Evolutionary conservation across 2,113 vertebrate genomes (phyloP), one percentile per base, ranked within the genome.

Genomic region (Prionailurus viverrinus): DNA sequence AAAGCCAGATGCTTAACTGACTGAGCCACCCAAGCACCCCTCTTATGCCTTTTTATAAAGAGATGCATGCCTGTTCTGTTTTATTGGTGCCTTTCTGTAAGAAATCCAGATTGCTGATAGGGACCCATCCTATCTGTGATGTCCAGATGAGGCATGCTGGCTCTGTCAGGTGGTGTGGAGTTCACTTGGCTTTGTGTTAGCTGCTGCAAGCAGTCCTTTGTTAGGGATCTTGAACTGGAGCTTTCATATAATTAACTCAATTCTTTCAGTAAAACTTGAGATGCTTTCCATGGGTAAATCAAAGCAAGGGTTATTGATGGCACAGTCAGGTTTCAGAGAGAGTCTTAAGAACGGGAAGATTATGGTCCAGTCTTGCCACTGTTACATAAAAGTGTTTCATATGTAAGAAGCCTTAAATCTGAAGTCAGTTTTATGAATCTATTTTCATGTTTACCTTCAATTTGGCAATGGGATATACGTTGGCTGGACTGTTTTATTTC

Each of bases 401-500:
- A n/a, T 55, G 63, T 79, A 71, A 88, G 66, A 85, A 88, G 36
- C 51, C 27, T 85, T 80, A 36, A 79, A 31, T 76, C 39, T 96
- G 94, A 90, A 74, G 94, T 91, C 29, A 78, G 23, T 95, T 80
- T 90, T 87, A 48, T 88, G 79, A 84, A 41, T 92, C 41, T 95
- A 9, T 96, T 96, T 91, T 31, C 36, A 68, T 91, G 2, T 36
- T 95, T 21, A 4, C 53, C 63, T 27, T 89, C 79, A 85, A 3
- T 96, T 76, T 98, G 92, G 94, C 92, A 96, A 23, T 66, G n/a
- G 74, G 23, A 53, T 78, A 76, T 96, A 65, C 73, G 92, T 96
- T 95, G 97, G 73, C 95, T 97, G 73, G 66, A 61, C 58, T 76
- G 48, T 73, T 96, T 95, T 95, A 84, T 97, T 96, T 98, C 88